A percentile compares a stretch with the other conserved stretches of the same genome.
phyloP scores from a whole-genome alignment of 2,113 vertebrate genomes.

The Mellivora capensis region DNA sequence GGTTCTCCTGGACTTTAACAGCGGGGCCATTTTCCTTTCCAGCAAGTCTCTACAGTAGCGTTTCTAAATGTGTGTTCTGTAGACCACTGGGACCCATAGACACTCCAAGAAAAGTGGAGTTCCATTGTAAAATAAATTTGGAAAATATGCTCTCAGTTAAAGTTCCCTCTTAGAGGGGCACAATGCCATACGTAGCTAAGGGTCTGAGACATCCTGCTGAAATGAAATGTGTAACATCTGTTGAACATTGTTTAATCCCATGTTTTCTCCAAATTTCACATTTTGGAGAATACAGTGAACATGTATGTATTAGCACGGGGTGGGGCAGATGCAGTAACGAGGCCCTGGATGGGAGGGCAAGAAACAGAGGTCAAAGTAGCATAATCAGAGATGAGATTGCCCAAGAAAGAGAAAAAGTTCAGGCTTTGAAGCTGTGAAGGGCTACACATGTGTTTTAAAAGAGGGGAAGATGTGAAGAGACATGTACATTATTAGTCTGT shows the following conservation, averaged over 20 bases:
- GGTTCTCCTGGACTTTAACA: background rate
- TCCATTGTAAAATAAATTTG: background rate
- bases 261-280: background rate
- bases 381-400: background rate
- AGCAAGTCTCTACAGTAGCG: background rate
- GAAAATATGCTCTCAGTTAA: background rate
- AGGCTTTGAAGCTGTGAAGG: background rate
- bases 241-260: background rate
- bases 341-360: background rate
- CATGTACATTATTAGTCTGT: background rate
- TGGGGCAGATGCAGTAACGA: background rate
- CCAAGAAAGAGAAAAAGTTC: background rate
- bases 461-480: background rate
- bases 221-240: background rate
- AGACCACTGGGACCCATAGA: background rate
- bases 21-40: background rate
- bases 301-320: background rate
- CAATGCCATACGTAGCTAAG: background rate
- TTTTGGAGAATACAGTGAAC: background rate
- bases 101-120: background rate
- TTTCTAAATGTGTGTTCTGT: background rate
- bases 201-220: background rate
- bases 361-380: background rate
- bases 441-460: background rate
- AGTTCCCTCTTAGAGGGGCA: background rate